Evolutionary conservation across 2,113 vertebrate species (phyloP).

Genomic region (Cololabis saira): DNA sequence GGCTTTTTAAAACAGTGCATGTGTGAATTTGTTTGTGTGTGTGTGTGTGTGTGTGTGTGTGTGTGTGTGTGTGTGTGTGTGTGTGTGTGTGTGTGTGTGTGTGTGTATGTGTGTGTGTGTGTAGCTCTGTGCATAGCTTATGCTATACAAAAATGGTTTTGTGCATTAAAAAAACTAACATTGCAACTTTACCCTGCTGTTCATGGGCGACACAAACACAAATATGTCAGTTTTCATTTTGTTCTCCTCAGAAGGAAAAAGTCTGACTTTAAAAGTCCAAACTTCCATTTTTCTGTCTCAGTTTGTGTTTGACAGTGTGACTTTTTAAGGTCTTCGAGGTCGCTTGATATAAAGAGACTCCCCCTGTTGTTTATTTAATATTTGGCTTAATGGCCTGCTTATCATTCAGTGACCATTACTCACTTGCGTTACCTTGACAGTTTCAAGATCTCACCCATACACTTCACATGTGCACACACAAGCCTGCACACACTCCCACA

Average conservation of each 20-base stretch:
- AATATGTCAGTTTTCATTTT: not conserved
- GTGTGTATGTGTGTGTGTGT: slow-evolving; percentile 24
- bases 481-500: slow-evolving; percentile 16
- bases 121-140: not conserved
- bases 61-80: slow-evolving; percentile 21
- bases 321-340: slow-evolving; percentile 26
- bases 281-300: slow-evolving; percentile 19
- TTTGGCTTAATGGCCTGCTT: slow-evolving; percentile 47
- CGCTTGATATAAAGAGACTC: slow-evolving; percentile 33
- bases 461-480: slow-evolving; percentile 20
- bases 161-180: not conserved
- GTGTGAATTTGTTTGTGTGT: slow-evolving; percentile 24
- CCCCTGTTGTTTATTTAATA: slow-evolving; percentile 37
- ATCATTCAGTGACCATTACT: slow-evolving; percentile 50
- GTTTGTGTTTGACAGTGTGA: slow-evolving; percentile 19
- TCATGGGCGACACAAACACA: slow-evolving; percentile 3
- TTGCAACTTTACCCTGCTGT: too few relatives aligned
- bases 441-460: slow-evolving; percentile 25
- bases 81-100: slow-evolving; percentile 6
- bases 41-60: slow-evolving; percentile 5
- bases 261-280: slow-evolving; percentile 1
- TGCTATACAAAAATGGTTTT: too few relatives aligned
- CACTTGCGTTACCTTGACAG: slow-evolving; percentile 47
- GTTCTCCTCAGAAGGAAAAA: slow-evolving; percentile 5
- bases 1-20: slow-evolving; percentile 47